Evolutionary conservation across 2,888 invertebrate species (phyloP), one percentile per base, ranked within the genome.

Genomic region (Dolichopus griseipennis): DNA sequence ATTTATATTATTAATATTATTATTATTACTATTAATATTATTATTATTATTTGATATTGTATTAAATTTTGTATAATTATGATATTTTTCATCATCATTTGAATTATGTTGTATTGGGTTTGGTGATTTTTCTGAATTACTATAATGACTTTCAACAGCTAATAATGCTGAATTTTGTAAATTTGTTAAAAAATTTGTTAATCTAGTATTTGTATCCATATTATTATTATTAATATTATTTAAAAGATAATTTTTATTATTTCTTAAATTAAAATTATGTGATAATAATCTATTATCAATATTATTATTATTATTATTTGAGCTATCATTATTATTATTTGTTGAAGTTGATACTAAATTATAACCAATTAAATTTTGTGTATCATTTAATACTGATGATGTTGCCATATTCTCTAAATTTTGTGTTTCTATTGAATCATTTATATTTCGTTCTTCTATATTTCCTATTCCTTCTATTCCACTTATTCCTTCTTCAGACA

Each of bases 21-120:
- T 9, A 41, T 41, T 41, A 41, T 41, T 41, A 41, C 8, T 41
- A 41, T 41, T 15, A 41, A 6, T 15, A 5, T 41, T 41, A 12
- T 41, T 41, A 6, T 5, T 41, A 41, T 41, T 41, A 41, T 41
- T 12, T 41, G 9, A 9, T 12, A 52, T 52, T 52, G 52, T 18
- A 52, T 52, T 52, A 52, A 52, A 52, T 6, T 18, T 9, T 18
- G 18, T 18, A 27, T n/a, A n/a, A n/a, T 52, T 12, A 18, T 52
- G 52, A 52, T 18, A 52, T 52, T 52, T 52, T 27, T 66, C 41
- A 22, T 66, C 66, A 66, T 66, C 66, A 15, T 65, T 61, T 27
- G 27, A 27, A 18, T 65, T 33, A 12, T 22, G 37, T 37, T 37
- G 37, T 7, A 33, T 65, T 61, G n/a, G 34, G 2, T 4, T 52